Base-by-base conservation (phyloP, 2,888 invertebrate genomes). In the Iselma pallidipennis region DNA sequence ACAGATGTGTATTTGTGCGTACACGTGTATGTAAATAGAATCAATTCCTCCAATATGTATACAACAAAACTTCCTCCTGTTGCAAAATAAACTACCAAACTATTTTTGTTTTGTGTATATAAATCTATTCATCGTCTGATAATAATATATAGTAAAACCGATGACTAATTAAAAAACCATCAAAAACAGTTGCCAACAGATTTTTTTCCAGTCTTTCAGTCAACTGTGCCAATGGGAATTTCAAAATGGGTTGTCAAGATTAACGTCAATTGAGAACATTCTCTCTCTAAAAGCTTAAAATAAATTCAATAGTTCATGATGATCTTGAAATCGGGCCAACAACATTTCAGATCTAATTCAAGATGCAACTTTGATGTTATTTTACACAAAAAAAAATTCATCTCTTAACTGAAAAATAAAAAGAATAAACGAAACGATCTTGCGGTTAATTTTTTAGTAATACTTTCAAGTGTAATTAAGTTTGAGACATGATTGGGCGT, bases 161-260 rank as follows among this genome's bases (percentile, higher is more conserved):
- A 61, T 57, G 57, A 57, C 54, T 57, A 57, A 61, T 57, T 57
- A 57, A 61, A 61, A 57, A 61, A 21, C 53, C 53, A 61, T 56
- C 60, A 61, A 56, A n/a, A 56, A 21, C 53, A n/a, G 14, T 49
- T 59, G 60, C 55, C 60, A 60, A 33, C 12, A 25, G 14, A 33
- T 54, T 48, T 57, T 42, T 54, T n/a, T n/a, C n/a, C 37, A 6
- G 21, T 19, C n/a, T 37, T 6, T 16, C 42, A 1, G 26, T 31
- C n/a, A 29, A 25, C 19, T 25, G 49, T 57, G 57, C 51, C 57
- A 57, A 57, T 42, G 28, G 51, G 52, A 57, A 37, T 54, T 45
- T 54, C 25, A 37, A 54, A 54, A 59, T 54, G 37, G 37, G 26
- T 51, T 19, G 16, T 48, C 48, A n/a, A 21, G 9, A 50, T 51